A percentile compares a stretch with the other conserved stretches of the same genome.
These are phyloP conservation scores for Dilophus febrilis DNA, from an alignment of 2,888 invertebrate species.

Conservation along the genomic window DNA sequence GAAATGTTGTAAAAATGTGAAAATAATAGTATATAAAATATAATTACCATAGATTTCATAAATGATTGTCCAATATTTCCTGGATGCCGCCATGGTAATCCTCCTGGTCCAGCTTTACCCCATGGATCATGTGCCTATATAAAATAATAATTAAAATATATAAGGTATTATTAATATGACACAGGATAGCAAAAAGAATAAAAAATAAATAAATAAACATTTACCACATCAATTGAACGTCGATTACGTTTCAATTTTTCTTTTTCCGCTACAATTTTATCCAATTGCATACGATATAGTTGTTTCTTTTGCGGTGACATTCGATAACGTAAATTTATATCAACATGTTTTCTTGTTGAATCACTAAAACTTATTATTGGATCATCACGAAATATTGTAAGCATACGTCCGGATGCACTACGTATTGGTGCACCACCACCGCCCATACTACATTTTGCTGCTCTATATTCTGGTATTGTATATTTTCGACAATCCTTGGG, in stretches of 20 bases:
- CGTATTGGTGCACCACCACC: slow-evolving; percentile 12
- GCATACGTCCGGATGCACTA: slow-evolving; percentile 18
- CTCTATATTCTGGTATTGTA: not conserved
- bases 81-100: slow-evolving; percentile 56
- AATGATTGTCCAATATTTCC: slow-evolving; percentile 54
- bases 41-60: slow-evolving; percentile 56
- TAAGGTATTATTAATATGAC: no score
- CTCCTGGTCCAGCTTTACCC: slow-evolving; percentile 36
- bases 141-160: no score
- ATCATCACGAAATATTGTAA: slow-evolving; percentile 35
- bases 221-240: slow-evolving; percentile 3
- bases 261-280: slow-evolving; percentile 8
- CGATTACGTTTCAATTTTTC: slow-evolving; percentile 3
- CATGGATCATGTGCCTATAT: slow-evolving; percentile 14
- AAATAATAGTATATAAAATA: not conserved
- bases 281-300: slow-evolving; percentile 42
- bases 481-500: slow-evolving; percentile 6
- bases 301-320: slow-evolving; percentile 32
- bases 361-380: slow-evolving; percentile 48
- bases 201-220: not conserved
- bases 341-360: slow-evolving; percentile 41
- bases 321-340: slow-evolving; percentile 52
- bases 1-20: no score
- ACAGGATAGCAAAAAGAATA: no score
- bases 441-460: slow-evolving; percentile 3